Evolutionary conservation across 2,113 vertebrate species (phyloP).

Genomic region (Xiphias gladius): DNA sequence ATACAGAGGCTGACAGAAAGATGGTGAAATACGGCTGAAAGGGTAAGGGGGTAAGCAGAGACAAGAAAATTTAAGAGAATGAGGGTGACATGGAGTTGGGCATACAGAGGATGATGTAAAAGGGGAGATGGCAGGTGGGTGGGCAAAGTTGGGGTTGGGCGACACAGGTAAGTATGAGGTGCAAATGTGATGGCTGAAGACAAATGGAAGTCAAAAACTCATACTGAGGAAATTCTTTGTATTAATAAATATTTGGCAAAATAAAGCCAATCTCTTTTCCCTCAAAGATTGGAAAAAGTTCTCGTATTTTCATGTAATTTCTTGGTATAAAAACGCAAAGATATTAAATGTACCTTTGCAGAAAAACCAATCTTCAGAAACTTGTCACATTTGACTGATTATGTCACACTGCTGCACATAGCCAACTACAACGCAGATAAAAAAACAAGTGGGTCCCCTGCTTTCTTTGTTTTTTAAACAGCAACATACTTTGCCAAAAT

Average conservation of each 20-base stretch:
- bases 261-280: conserved; percentile 22
- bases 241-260: not conserved
- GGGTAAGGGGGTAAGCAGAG: conserved; percentile 46
- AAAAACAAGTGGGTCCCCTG: conserved; percentile 26
- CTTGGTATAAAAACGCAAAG: conserved; percentile 20
- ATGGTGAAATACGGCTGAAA: conserved; percentile 45
- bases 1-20: conserved; percentile 41
- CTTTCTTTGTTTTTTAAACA: conserved; percentile 39
- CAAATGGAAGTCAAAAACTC: conserved; percentile 3
- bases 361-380: conserved; percentile 20
- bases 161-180: not conserved
- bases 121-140: not conserved
- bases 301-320: conserved; percentile 26
- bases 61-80: conserved; percentile 33
- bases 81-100: conserved; percentile 11
- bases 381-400: conserved; percentile 61
- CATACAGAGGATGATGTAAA: conserved; percentile 21
- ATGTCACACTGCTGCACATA: conserved; percentile 19
- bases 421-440: conserved; percentile 12
- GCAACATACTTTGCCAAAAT: conserved; percentile 21
- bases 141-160: not conserved
- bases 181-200: not conserved
- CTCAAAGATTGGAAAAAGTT: conserved; percentile 6
- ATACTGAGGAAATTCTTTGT: not conserved
- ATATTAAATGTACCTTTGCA: conserved; percentile 52